These are phyloP conservation scores for Hermodice carunculata DNA, from an alignment of 2,888 invertebrate species.

Conservation along the genomic window DNA sequence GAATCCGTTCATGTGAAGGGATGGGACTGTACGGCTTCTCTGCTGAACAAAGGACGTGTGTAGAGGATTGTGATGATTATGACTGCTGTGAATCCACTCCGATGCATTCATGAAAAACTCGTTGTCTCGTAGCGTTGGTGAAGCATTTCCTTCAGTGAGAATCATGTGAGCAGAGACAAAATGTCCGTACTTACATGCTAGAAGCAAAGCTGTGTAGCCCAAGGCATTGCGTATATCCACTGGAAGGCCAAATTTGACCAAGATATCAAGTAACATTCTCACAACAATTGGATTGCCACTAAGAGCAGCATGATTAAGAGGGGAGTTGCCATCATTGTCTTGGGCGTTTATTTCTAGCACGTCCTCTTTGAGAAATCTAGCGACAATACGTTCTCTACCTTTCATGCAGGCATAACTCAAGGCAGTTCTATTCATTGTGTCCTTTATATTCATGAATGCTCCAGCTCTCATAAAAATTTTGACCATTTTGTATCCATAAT, in stretches of 20 bases:
- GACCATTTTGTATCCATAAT: slow-evolving; percentile 58
- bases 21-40: slow-evolving; percentile 10
- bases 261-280: slow-evolving; percentile 43
- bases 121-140: slow-evolving; percentile 58
- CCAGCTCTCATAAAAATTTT: slow-evolving; percentile 56
- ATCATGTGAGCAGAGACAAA: slow-evolving; percentile 59
- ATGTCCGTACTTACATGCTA: slow-evolving; percentile 63
- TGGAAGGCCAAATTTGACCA: slow-evolving; percentile 55
- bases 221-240: slow-evolving; percentile 59
- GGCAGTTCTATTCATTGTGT: slow-evolving; percentile 61
- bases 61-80: no score
- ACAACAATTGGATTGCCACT: slow-evolving; percentile 60
- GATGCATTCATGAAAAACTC: slow-evolving; percentile 58
- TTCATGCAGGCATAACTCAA: slow-evolving; percentile 63
- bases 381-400: slow-evolving; percentile 54
- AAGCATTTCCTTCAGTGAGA: slow-evolving; percentile 54
- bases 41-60: neutral
- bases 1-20: slow-evolving; percentile 32
- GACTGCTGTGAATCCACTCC: slow-evolving; percentile 57
- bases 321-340: slow-evolving; percentile 66
- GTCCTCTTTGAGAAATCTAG: slow-evolving; percentile 54
- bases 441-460: slow-evolving; percentile 53
- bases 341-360: slow-evolving; percentile 57
- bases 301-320: slow-evolving; percentile 60
- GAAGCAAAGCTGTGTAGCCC: slow-evolving; percentile 62